phyloP scores from a whole-genome alignment of 2,797 vertebrate species.

The Sebastes itinus region DNA sequence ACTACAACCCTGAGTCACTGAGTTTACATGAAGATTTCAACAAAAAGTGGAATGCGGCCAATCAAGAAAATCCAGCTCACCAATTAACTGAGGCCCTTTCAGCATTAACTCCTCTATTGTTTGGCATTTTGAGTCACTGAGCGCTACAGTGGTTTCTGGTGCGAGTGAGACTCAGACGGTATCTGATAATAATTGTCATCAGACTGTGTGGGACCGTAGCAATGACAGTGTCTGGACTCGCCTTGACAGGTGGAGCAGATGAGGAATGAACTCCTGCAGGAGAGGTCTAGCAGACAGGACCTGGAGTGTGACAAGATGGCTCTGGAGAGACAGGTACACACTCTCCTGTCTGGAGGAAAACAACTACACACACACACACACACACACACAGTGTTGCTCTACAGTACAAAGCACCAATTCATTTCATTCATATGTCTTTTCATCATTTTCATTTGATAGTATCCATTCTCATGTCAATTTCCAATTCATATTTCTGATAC shows the following conservation, averaged over 20 bases:
- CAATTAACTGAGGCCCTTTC: constrained; percentile 38
- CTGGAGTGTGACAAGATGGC: constrained; percentile 98
- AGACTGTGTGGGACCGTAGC: constrained; percentile 62
- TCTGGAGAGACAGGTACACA: constrained; percentile 96
- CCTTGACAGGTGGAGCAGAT: constrained; percentile 94
- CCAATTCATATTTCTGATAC: background rate
- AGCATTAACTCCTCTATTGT: constrained; percentile 46
- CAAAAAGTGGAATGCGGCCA: constrained; percentile 58
- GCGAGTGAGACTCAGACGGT: constrained; percentile 26
- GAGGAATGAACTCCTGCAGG: constrained; percentile 95
- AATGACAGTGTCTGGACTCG: constrained; percentile 77
- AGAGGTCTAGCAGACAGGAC: constrained; percentile 92
- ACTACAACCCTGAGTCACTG: background rate
- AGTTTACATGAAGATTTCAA: constrained; percentile 9
- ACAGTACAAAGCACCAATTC: constrained; percentile 29
- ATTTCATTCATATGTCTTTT: constrained; percentile 54
- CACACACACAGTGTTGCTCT: constrained; percentile 6
- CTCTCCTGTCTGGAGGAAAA: constrained; percentile 60
- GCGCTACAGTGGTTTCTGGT: constrained; percentile 35
- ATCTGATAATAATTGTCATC: constrained; percentile 67
- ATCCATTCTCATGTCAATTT: constrained; percentile 12
- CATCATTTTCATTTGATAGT: constrained; percentile 39
- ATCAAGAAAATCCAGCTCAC: constrained; percentile 54
- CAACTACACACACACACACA: constrained; percentile 9
- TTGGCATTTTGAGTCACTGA: constrained; percentile 44